These are phyloP conservation scores for Bergia puertoricense DNA, from an alignment of 92 coral and sea anemone species.

Conservation along the genomic window DNA sequence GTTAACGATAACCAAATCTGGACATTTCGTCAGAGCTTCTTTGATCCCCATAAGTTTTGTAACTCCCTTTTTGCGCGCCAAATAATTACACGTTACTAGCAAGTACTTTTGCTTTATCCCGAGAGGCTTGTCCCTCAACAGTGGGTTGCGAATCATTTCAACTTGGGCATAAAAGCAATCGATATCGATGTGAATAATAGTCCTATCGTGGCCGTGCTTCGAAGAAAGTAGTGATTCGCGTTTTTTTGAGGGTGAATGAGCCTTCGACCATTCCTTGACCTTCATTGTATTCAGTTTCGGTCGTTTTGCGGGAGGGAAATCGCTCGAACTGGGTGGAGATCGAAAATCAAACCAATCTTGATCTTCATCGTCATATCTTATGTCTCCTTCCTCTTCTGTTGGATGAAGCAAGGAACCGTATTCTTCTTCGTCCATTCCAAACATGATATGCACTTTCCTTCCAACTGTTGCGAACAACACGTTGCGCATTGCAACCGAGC, in stretches of 20 bases:
- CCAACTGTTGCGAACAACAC: too few species aligned
- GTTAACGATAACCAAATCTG: slow-evolving; percentile 75
- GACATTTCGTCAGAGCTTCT: slow-evolving; percentile 80
- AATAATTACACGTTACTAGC: slow-evolving; percentile 82
- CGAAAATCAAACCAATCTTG: slow-evolving; percentile 31
- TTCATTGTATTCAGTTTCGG: neutral
- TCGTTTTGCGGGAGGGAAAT: slow-evolving; percentile 31
- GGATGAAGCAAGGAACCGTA: slow-evolving; percentile 9
- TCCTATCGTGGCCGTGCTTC: slow-evolving; percentile 59
- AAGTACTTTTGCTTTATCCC: slow-evolving; percentile 83
- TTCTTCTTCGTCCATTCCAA: neutral
- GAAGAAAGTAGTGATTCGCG: slow-evolving; percentile 1
- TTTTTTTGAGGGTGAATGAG: neutral
- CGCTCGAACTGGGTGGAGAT: neutral
- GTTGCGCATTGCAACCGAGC: too few species aligned
- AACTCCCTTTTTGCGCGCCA: slow-evolving; percentile 77
- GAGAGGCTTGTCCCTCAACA: slow-evolving; percentile 59
- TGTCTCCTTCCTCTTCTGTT: neutral
- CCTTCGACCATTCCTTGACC: neutral
- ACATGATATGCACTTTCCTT: neutral
- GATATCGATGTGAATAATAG: slow-evolving; percentile 77
- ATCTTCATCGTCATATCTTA: slow-evolving; percentile 2
- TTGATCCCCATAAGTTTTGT: slow-evolving; percentile 70
- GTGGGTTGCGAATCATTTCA: slow-evolving; percentile 77
- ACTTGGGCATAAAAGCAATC: slow-evolving; percentile 93